Evolutionary conservation across 2,888 invertebrate genomes (phyloP), one percentile per base, ranked within the genome.

Genomic region (Rhogogaster chlorosoma): DNA sequence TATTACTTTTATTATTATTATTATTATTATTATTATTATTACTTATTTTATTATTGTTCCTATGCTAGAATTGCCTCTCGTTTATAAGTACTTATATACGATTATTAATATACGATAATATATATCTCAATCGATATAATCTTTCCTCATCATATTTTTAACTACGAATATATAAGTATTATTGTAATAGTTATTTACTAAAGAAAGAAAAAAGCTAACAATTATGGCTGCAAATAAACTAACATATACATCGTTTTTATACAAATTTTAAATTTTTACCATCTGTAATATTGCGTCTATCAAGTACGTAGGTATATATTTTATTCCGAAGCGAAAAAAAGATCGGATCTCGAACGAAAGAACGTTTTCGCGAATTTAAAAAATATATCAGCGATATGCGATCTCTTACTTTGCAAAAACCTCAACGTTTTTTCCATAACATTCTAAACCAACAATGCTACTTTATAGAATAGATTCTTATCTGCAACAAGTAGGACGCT

Each of bases 401-500:
- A 67, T 32, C 26, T 67, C 32, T 32, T 32, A 2, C 15, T 15
- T 18, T 67, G 32, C 67, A 26, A 7, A 18, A 32, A 18, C 42
- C 15, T 73, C 26, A 10, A 7, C n/a, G n/a, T 42, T 42, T 73
- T 22, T 42, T 42, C 4, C 9, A 12, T 5, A 12, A n/a, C 29
- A 32, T 67, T 67, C 15, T 22, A 42, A 73, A 73, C 38, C 38
- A 42, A 38, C 73, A 73, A 42, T 42, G 26, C 22, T 42, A n/a
- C 22, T 42, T 38, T 38, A 38, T 42, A n/a, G 22, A 42, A 42
- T 42, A 18, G 71, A 71, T 71, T 26, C 10, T 42, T 71, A 71
- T 71, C 71, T 42, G 71, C 42, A 71, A 38, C 22, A 73, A 73
- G 38, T 73, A 42, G 73, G 38, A 73, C 73, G 73, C 73, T 73